A percentile compares a stretch with the other conserved stretches of the same genome.
Evolutionary conservation across 2,888 invertebrate species (phyloP).

Genomic region (Brachylomia viminalis): DNA sequence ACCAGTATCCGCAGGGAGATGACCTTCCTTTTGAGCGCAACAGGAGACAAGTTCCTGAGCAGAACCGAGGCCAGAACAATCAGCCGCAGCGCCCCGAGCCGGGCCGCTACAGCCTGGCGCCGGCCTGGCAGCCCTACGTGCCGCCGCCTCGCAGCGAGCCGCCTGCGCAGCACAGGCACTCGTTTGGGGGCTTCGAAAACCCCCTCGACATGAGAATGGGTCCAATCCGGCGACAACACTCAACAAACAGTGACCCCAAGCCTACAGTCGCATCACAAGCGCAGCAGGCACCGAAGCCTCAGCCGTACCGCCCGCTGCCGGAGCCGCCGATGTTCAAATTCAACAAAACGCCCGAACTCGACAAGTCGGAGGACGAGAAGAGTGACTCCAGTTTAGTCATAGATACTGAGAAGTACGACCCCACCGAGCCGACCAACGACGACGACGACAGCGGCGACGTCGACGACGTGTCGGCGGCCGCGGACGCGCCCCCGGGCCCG

Average conservation of each 20-base stretch:
- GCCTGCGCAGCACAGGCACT: constrained; percentile 71
- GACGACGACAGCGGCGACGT: constrained; percentile 81
- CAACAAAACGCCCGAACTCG: constrained; percentile 78
- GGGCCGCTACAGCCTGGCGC: constrained; percentile 60
- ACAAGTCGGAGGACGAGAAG: constrained; percentile 87
- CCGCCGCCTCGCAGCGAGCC: constrained; percentile 59
- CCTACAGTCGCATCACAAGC: constrained; percentile 12
- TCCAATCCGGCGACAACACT: constrained; percentile 64
- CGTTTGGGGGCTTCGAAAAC: constrained; percentile 81
- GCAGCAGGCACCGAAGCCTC: constrained; percentile 49
- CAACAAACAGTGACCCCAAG: constrained; percentile 50
- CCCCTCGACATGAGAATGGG: constrained; percentile 84
- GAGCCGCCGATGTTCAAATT: constrained; percentile 83
- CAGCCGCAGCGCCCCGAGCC: constrained; percentile 56
- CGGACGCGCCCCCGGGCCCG: constrained; percentile 26
- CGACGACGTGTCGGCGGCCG: constrained; percentile 30
- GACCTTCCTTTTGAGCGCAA: constrained; percentile 70
- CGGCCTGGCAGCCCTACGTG: constrained; percentile 75
- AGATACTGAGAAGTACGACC: constrained; percentile 91
- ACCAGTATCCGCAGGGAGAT: constrained; percentile 72
- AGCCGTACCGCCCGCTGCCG: constrained; percentile 75
- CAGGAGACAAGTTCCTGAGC: constrained; percentile 60
- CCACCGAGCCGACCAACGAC: constrained; percentile 88
- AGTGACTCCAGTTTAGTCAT: constrained; percentile 91
- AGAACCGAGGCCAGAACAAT: constrained; percentile 46